Percentiles rank a stretch among this genome's conserved stretches.
These are phyloP conservation scores for Camponotus floridanus DNA, from an alignment of 1,140 invertebrate species.

Conservation along the genomic window DNA sequence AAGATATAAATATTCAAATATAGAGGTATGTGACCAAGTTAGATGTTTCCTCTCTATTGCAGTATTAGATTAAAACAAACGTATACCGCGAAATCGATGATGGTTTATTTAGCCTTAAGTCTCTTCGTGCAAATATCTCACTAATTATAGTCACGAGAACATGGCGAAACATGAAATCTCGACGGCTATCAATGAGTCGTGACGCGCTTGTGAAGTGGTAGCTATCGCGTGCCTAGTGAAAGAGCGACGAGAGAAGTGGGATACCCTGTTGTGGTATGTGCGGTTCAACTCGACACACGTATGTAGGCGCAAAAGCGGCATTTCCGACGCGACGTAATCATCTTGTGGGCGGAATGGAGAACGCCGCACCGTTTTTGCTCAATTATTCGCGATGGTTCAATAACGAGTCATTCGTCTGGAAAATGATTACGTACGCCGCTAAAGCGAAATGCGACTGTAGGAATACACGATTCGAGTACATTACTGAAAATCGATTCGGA, in stretches of 20 bases:
- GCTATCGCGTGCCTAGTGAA: constrained; percentile 51
- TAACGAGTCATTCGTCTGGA: constrained; percentile 23
- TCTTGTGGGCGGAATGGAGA: constrained; percentile 29
- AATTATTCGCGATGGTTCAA: constrained; percentile 24
- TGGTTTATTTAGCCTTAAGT: neutral
- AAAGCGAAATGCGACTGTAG: too few relatives aligned
- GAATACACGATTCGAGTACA: neutral
- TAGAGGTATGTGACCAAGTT: neutral
- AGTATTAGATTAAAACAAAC: neutral
- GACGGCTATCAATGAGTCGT: constrained; percentile 53
- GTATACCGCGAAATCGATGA: constrained; percentile 12
- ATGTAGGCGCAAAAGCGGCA: constrained; percentile 36
- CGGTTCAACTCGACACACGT: neutral
- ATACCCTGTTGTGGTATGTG: neutral
- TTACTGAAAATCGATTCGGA: neutral
- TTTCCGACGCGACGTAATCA: constrained; percentile 18
- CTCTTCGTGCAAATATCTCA: neutral
- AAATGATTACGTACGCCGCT: neutral
- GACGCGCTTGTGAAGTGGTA: constrained; percentile 43
- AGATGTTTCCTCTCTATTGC: neutral
- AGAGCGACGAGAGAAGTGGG: constrained; percentile 39
- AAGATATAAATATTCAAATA: neutral
- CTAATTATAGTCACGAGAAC: neutral
- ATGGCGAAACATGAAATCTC: constrained; percentile 1
- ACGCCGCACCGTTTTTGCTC: constrained; percentile 13